Evolutionary conservation across 2,888 invertebrate genomes (phyloP), one percentile per base, ranked within the genome.

Genomic region (Drosophila atripex): DNA sequence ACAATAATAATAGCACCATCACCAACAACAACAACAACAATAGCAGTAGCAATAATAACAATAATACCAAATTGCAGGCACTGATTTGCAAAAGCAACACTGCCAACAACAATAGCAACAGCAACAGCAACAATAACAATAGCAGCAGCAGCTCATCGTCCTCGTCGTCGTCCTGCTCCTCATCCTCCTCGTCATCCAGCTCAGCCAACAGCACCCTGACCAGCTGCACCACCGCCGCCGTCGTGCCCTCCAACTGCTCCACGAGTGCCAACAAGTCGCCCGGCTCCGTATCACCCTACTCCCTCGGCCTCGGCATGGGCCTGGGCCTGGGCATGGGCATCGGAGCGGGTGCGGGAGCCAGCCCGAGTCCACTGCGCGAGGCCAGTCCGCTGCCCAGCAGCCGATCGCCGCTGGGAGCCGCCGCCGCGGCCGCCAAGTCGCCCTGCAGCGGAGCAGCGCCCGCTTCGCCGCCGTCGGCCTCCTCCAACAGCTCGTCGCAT

Each of bases 241-340:
- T 90, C 3, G 90, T 88, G 66, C 86, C 87, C 61, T 87, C 89
- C 47, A 89, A 89, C 39, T 79, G 82, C 74, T 90, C 90, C 65
- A 86, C 84, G 60, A 89, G 86, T 80, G 89, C 89, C 78, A 89
- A 88, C 63, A 90, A 90, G 55, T 88, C 88, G 49, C 86, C 88
- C 39, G 75, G 72, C n/a, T 55, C 54, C 11, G 58, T 61, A 0
- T 85, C 84, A 5, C 86, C 84, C 39, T 85, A 76, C 57, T 86
- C 84, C 43, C 84, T 75, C 23, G 77, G 75, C 52, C 77, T 85
- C n/a, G 80, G 77, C 55, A 78, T 80, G 58, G 75, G 68, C 58
- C 11, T 43, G 25, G 73, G 73, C 53, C 65, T 14, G 57, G 72
- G 14, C 0, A 18, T 78, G 56, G 75, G 71, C 14, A 75, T 75